phyloP scores from a whole-genome alignment of 2,797 vertebrate species.

The Cetoscarus ocellatus region DNA sequence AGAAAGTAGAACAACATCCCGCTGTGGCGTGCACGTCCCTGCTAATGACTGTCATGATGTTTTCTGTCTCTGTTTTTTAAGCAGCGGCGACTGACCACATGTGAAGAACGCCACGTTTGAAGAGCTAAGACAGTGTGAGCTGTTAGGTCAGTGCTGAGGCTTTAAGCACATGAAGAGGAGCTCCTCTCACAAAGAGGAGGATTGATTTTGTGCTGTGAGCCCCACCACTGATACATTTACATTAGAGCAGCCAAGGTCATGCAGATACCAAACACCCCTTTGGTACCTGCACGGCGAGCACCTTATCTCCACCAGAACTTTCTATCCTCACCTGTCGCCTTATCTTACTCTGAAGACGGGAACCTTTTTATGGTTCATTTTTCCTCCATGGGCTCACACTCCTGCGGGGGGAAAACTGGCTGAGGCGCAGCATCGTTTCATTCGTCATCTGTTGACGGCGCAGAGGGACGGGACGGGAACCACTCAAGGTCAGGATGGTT shows the following conservation, averaged over 20 bases:
- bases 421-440: constrained; percentile 30
- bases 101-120: constrained; percentile 21
- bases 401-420: constrained; percentile 17
- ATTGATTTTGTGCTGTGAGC: constrained; percentile 45
- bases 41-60: constrained; percentile 55
- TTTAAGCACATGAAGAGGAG: constrained; percentile 21
- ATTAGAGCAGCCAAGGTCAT: constrained; percentile 54
- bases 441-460: constrained; percentile 42
- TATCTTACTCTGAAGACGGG: constrained; percentile 13
- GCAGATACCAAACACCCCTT: constrained; percentile 37
- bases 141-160: constrained; percentile 34
- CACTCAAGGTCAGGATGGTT: constrained; percentile 38
- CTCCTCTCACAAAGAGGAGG: constrained; percentile 31
- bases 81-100: constrained; percentile 35
- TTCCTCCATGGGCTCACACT: background rate
- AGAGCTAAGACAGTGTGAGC: constrained; percentile 12
- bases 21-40: constrained; percentile 40
- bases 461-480: constrained; percentile 20
- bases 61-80: constrained; percentile 38
- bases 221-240: constrained; percentile 44
- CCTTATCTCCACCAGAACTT: constrained; percentile 31
- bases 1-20: constrained; percentile 70
- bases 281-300: constrained; percentile 16
- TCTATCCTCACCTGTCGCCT: constrained; percentile 1
- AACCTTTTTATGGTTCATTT: background rate